Evolutionary conservation across 1,140 invertebrate species (phyloP).

Genomic region (Bradynema listronoti): DNA sequence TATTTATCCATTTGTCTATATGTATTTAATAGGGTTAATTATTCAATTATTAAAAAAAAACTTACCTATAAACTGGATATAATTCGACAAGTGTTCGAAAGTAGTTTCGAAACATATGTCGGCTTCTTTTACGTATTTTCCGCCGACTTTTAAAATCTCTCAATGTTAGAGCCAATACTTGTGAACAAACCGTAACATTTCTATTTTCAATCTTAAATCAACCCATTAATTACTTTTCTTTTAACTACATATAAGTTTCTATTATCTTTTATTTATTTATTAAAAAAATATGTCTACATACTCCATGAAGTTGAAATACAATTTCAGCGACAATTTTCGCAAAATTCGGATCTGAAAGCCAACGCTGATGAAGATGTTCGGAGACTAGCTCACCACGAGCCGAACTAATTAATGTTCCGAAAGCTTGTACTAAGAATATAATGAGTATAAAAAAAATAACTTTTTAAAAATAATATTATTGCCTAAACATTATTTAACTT

Average conservation of each 20-base stretch:
- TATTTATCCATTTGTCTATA: slow-evolving; percentile 27
- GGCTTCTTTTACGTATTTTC: slow-evolving; percentile 20
- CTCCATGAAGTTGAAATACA: slow-evolving; percentile 20
- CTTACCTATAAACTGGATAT: slow-evolving; percentile 28
- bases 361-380: slow-evolving; percentile 31
- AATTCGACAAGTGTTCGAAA: slow-evolving; percentile 20
- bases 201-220: neutral
- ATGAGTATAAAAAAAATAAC: neutral
- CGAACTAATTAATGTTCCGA: slow-evolving; percentile 25
- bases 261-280: neutral
- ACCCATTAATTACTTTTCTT: neutral
- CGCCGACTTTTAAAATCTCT: slow-evolving; percentile 22
- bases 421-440: slow-evolving; percentile 13
- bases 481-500: too few species aligned
- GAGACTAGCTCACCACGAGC: slow-evolving; percentile 16
- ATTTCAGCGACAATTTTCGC: slow-evolving; percentile 24
- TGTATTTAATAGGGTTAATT: neutral
- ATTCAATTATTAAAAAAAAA: neutral
- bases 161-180: slow-evolving; percentile 19
- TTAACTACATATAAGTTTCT: neutral
- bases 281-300: slow-evolving; percentile 3
- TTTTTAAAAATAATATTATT: neutral
- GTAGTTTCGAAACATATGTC: slow-evolving; percentile 26
- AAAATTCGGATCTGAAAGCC: slow-evolving; percentile 28
- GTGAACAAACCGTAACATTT: slow-evolving; percentile 25